Base-by-base conservation (phyloP, 2,888 invertebrate genomes). In the Eristalinus sepulchralis region DNA sequence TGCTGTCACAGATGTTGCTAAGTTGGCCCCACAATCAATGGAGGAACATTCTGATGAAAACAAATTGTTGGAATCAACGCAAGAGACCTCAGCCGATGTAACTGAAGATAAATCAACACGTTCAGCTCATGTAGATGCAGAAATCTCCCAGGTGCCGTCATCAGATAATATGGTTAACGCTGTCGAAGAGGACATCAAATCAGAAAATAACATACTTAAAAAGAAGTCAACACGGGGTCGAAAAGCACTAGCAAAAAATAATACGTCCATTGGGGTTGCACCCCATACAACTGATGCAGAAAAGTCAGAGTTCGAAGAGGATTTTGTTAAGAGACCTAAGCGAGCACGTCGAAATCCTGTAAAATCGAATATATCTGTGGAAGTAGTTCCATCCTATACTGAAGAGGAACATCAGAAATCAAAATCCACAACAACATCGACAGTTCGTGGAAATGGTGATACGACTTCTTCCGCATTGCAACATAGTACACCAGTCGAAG, bases 181-280 rank as follows among this genome's bases (percentile, higher is more conserved):
- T 1, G 13, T 47, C n/a, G 39, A 47, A n/a, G 17, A 5, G 6
- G 47, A 8, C 13, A 2, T n/a, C n/a, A 5, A n/a, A 0, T 1
- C 47, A 17, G 17, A 47, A 47, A 17, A 47, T 17, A 17, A 47
- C 8, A 47, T 39, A 4, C 1, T n/a, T 1, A 55, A 72, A 17
- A 55, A 34, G 22, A 76, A 27, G 2, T 1, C 47, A 39, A 63
- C 55, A 13, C 80, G 80, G 2, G 53, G 53, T 1, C 71, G 75
- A 24, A 77, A 72, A 22, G 13, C 27, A 64, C 11, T 31, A 3
- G 27, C n/a, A 4, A 73, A 63, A 72, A 8, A 17, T 1, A 33
- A 64, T 2, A 27, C 59, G 20, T 47, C 39, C 6, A 10, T 34
- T 27, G 60, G 59, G 8, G 47, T 47, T 47, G 0, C 47, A 17